Evolutionary conservation across 92 coral and sea anemone species (phyloP), one percentile per base, ranked within the genome.

Genomic region (Porites evermanni): DNA sequence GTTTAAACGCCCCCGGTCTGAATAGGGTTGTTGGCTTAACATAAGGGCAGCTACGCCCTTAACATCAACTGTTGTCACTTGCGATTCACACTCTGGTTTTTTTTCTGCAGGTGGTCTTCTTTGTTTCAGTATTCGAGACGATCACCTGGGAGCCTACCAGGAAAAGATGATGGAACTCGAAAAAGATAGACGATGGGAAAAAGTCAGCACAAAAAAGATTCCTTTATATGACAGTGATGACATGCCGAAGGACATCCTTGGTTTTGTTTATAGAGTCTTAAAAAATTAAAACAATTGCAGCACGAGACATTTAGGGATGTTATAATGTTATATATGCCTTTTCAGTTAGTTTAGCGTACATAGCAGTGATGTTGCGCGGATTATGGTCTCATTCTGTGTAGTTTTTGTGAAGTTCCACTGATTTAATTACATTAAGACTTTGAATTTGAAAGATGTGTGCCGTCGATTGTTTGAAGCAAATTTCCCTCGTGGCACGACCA

Each of bases 131-230:
- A 10, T 70, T 70, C 74, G 74, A 16, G 29, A 38, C 74, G n/a
- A 23, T 70, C 52, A 70, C 12, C 52, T 70, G 8, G 74, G 32
- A 2, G 74, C 24, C 53, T 70, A 70, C 74, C 14, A 70, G 32
- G 18, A 17, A 8, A 70, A 70, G 47, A 70, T 70, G 74, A 2
- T 26, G 52, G 74, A 70, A 70, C 74, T 70, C 6, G 74, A 70
- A 52, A 70, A 70, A 70, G 74, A 32, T 5, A 52, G 74, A 12
- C 29, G 29, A 16, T 70, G 74, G 74, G 74, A 70, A 70, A 70
- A 24, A 1, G 74, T 70, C 74, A 21, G 74, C 74, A 29, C 26
- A 52, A 70, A 12, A 2, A 29, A 50, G n/a, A 70, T 70, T 21
- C 8, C 74, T 26, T 23, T 26, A 26, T 70, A 21, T 29, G 53